Percentiles rank a stretch among this genome's conserved stretches.
Evolutionary conservation across 2,797 vertebrate genomes (phyloP).

Genomic region (Gymnocypris eckloni): DNA sequence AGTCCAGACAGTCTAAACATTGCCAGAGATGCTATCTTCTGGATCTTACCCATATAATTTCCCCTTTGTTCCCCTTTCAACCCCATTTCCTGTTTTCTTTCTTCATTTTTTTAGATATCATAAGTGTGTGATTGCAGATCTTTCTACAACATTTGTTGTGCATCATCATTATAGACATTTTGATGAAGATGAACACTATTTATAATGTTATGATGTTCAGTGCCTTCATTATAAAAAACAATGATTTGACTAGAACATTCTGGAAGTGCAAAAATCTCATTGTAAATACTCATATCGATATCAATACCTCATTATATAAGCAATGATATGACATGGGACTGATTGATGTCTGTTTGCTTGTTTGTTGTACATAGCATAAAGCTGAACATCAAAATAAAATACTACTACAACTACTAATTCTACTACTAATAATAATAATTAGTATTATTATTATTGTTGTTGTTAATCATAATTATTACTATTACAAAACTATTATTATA

Average conservation of each 20-base stretch:
- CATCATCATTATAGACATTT: not conserved
- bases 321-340: not conserved
- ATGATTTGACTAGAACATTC: not conserved
- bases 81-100: not conserved
- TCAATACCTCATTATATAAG: not conserved
- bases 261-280: not conserved
- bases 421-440: not conserved
- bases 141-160: not conserved
- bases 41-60: not conserved
- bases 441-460: too few species aligned
- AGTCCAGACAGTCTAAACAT: not conserved
- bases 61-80: not conserved
- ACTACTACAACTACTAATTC: not conserved
- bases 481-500: too few species aligned
- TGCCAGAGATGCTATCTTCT: conserved; percentile 1
- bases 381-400: not conserved
- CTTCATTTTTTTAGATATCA: not conserved
- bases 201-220: not conserved
- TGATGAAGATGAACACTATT: not conserved
- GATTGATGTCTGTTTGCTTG: not conserved
- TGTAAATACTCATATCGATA: not conserved
- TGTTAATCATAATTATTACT: too few species aligned
- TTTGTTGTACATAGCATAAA: not conserved
- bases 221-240: not conserved
- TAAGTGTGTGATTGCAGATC: not conserved